Percentiles rank a stretch among this genome's conserved stretches.
Evolutionary conservation across 2,888 invertebrate genomes (phyloP).

Genomic region (Punctoribates punctum): DNA sequence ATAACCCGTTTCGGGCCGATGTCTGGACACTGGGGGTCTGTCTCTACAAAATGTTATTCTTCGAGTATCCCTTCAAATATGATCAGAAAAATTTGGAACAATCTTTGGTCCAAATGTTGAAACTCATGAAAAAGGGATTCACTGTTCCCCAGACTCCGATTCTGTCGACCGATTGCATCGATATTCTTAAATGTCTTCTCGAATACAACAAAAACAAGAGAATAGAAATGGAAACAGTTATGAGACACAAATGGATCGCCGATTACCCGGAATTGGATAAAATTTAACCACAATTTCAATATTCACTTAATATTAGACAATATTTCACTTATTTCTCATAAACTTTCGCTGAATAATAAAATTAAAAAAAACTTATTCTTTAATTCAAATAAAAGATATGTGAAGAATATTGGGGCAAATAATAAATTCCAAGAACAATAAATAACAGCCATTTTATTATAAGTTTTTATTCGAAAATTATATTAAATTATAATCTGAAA

Average conservation of each 20-base stretch:
- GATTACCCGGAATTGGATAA: not conserved
- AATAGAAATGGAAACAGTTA: not conserved
- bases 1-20: not conserved
- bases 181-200: not conserved
- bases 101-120: not conserved
- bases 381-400: too few species aligned
- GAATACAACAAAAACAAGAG: not conserved
- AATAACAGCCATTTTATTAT: too few species aligned
- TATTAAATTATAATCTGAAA: too few species aligned
- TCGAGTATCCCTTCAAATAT: not conserved
- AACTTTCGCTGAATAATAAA: too few species aligned
- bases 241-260: not conserved
- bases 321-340: too few species aligned
- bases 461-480: too few species aligned
- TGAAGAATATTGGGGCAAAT: too few species aligned
- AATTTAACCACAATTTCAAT: too few species aligned
- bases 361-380: too few species aligned
- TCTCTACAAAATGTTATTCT: not conserved
- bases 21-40: not conserved
- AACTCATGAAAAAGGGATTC: not conserved
- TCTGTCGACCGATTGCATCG: not conserved
- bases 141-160: not conserved
- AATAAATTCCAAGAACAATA: too few species aligned
- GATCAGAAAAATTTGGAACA: too few species aligned
- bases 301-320: too few species aligned